These are phyloP conservation scores for Lithophane ornitopus DNA, from an alignment of 2,888 invertebrate genomes.

Conservation along the genomic window DNA sequence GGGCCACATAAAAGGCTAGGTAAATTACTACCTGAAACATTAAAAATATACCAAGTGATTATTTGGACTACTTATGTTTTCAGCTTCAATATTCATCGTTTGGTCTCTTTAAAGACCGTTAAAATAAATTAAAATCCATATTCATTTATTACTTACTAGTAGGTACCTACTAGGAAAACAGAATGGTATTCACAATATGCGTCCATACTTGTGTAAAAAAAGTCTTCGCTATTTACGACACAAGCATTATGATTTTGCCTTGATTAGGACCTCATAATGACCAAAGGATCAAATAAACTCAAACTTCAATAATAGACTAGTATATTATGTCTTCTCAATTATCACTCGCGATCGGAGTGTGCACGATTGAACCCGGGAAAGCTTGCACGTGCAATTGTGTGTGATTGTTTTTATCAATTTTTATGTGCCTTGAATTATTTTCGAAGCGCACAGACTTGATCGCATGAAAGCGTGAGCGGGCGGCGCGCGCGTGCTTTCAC, in stretches of 20 bases:
- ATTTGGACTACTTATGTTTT: conserved; percentile 1
- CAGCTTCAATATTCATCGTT: neutral
- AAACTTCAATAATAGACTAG: neutral
- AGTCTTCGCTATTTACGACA: neutral
- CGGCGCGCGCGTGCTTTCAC: too few relatives aligned
- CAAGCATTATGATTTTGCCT: neutral
- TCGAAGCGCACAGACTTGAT: too few relatives aligned
- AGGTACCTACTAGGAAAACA: too few relatives aligned
- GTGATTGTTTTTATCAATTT: too few relatives aligned
- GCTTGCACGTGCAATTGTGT: too few relatives aligned
- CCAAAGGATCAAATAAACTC: neutral
- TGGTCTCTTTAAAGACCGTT: neutral
- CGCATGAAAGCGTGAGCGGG: too few relatives aligned
- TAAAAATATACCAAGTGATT: neutral
- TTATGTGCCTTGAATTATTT: too few relatives aligned
- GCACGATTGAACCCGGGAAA: too few relatives aligned
- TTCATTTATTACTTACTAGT: neutral
- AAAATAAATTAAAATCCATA: conserved; percentile 1
- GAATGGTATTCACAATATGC: neutral
- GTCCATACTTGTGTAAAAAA: neutral
- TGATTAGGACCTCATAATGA: neutral
- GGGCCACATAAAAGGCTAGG: conserved; percentile 12
- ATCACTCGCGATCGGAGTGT: too few relatives aligned
- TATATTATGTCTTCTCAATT: neutral
- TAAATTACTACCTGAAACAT: conserved; percentile 6